A percentile compares a stretch with the other conserved stretches of the same genome.
These are phyloP conservation scores for Mongoloraphidia duomilia DNA, from an alignment of 2,888 invertebrate species.

Conservation along the genomic window DNA sequence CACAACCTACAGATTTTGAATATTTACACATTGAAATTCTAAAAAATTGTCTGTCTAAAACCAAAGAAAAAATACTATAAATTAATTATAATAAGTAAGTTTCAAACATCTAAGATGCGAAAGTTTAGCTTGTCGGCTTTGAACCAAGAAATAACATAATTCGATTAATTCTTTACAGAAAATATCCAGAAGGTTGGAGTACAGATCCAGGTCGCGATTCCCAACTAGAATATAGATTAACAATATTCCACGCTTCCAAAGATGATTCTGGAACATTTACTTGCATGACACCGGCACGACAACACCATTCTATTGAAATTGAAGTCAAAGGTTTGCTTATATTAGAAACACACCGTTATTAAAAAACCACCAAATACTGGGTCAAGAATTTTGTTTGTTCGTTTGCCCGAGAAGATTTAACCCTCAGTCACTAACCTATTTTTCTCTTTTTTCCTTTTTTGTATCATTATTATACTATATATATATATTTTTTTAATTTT, in stretches of 20 bases:
- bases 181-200: slow-evolving; percentile 69
- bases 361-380: not conserved
- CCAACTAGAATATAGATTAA: slow-evolving; percentile 64
- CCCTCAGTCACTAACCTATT: not conserved
- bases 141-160: too few relatives aligned
- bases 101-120: too few relatives aligned
- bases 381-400: not conserved
- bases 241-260: slow-evolving; percentile 63
- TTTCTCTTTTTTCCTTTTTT: too few relatives aligned
- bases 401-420: not conserved
- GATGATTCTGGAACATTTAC: slow-evolving; percentile 76
- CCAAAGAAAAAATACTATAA: too few relatives aligned
- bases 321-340: slow-evolving; percentile 50
- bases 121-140: too few relatives aligned
- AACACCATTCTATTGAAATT: slow-evolving; percentile 66
- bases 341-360: not conserved
- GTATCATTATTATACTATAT: too few relatives aligned
- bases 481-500: too few relatives aligned
- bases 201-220: slow-evolving; percentile 66
- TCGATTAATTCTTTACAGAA: slow-evolving; percentile 26
- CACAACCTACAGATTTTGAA: too few relatives aligned
- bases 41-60: too few relatives aligned
- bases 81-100: too few relatives aligned
- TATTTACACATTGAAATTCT: too few relatives aligned
- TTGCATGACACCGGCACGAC: slow-evolving; percentile 73